phyloP scores from a whole-genome alignment of 2,113 vertebrate genomes.

The Gallinago paraguaiae region DNA sequence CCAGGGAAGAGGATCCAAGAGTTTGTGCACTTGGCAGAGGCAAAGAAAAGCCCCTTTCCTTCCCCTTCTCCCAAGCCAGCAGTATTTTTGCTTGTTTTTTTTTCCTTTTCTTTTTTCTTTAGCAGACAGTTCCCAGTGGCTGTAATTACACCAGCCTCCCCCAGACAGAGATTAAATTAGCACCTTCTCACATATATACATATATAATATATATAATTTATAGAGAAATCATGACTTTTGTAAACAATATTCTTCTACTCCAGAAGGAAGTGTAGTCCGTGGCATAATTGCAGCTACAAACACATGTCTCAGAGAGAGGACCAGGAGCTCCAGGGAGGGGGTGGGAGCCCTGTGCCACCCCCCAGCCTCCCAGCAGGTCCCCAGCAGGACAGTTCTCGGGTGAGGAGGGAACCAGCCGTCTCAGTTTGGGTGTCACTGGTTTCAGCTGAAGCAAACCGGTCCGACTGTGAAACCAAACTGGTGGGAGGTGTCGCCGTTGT shows the following conservation, averaged over 20 bases:
- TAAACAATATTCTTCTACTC: constrained; percentile 49
- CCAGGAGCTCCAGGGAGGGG: rapidly evolving
- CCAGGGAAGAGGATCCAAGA: background rate
- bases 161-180: background rate
- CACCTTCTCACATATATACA: background rate
- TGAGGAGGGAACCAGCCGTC: background rate
- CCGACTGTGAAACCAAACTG: constrained; percentile 85
- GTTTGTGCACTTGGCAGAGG: background rate
- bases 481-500: constrained; percentile 67
- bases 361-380: rapidly evolving
- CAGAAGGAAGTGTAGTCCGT: background rate
- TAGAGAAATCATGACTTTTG: constrained; percentile 11
- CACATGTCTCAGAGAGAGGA: background rate
- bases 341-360: background rate
- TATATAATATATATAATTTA: constrained; percentile 57
- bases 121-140: background rate
- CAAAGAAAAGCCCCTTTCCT: background rate
- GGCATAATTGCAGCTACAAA: background rate
- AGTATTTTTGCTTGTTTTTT: background rate
- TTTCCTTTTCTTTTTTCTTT: background rate
- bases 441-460: constrained; percentile 87
- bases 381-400: background rate
- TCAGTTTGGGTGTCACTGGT: background rate
- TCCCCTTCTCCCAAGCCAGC: background rate
- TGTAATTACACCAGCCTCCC: rapidly evolving